Evolutionary conservation across 2,888 invertebrate species (phyloP), one percentile per base, ranked within the genome.

Genomic region (Volucella zonaria): DNA sequence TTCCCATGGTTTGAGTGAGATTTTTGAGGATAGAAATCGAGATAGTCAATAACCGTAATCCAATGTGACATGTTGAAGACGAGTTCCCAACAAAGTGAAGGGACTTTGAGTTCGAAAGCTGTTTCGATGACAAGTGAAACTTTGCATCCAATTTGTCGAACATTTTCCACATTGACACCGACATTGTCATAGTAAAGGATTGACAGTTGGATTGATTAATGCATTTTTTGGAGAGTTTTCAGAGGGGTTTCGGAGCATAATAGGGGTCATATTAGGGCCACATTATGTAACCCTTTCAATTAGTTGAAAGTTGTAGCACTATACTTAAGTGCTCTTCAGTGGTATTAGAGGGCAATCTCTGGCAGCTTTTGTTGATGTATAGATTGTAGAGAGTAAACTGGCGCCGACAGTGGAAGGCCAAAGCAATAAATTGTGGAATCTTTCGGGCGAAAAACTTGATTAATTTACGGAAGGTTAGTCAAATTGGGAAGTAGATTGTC

Each of bases 1-100:
- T 79, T 79, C 79, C 68, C 82, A 79, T 82, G 66, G 59, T 54
- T 59, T 68, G 54, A 56, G 47, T 40, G 42, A 11, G n/a, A 49
- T 15, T 42, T 31, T 45, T 14, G 15, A 15, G 49, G 31, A 31
- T 31, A 10, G 59, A 52, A 31, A 66, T 49, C 10, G 76, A 66
- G 52, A 40, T 54, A 56, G 77, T 51, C 15, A 47, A 51, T 49
- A 18, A 59, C 38, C n/a, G 51, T 43, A 51, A 67, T 47, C 54
- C 45, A 59, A n/a, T 31, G 54, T 74, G 49, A 61, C 58, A 67
- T 66, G 23, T 40, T 47, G 51, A 47, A 49, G 64, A 66, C 66
- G 45, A 59, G 23, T 61, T 62, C 18, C 47, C 52, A 47, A 61
- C 52, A 38, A 15, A 31, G 42, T 49, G n/a, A 15, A 62, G 67